Base-by-base conservation (phyloP, 2,888 invertebrate genomes). In the Ectobius pallidus region DNA sequence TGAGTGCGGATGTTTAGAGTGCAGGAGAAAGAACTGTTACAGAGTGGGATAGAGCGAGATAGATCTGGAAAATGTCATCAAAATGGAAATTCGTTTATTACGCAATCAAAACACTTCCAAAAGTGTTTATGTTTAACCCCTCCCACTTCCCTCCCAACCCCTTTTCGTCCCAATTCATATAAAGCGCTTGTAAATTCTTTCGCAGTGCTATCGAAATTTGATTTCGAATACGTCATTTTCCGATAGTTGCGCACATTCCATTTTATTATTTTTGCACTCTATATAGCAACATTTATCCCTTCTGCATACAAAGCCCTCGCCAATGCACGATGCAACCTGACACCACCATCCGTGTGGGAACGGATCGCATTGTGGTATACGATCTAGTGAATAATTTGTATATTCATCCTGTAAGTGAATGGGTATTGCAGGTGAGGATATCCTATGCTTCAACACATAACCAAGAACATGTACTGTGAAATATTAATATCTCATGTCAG, bases 31-130 rank as follows among this genome's bases (percentile, higher is more conserved):
- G 42, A 55, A 55, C 25, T 9, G 30, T 18, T 25, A 25, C 6
- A 11, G 11, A 34, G 11, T 34, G 34, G 34, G 7, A 52, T 18
- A 70, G 25, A 46, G 70, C 20, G 49, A 70, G 46, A 9, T 11
- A 70, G 49, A 58, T 39, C 32, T 63, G 34, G 52, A 67, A 70
- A 70, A 58, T 70, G 73, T 65, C 71, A 74, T 74, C 74, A 71
- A 72, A 70, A 74, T 74, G 72, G 69, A 74, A 74, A 74, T 74
- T 71, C 69, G 69, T 74, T 71, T 74, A 70, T 73, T 72, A 71
- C 62, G 72, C 72, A 74, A 74, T 74, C 74, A 74, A 74, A 74
- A 74, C 71, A 74, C 67, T 52, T 42, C 49, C 61, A 61, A 71
- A 69, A 71, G 71, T 74, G 74, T 74, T 72, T 72, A 71, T 52